Evolutionary conservation across 2,888 invertebrate species (phyloP).

Genomic region (Xanthostigma xanthostigma): DNA sequence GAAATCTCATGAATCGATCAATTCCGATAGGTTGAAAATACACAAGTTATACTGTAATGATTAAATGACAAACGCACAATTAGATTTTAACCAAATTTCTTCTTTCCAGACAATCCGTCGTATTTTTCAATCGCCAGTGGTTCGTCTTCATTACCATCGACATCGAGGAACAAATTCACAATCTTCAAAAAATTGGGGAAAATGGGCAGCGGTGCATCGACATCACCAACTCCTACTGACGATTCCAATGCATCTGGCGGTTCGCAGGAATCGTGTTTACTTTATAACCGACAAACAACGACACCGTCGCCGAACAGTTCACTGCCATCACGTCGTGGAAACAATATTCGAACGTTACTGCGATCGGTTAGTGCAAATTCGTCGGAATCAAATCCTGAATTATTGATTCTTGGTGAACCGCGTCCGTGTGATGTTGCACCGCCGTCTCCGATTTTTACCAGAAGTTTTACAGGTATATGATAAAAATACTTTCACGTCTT

Average conservation of each 20-base stretch:
- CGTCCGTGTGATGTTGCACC: conserved; percentile 55
- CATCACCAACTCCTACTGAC: conserved; percentile 16
- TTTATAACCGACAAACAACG: neutral
- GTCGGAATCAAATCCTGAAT: conserved; percentile 42
- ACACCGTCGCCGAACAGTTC: conserved; percentile 7
- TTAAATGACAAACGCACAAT: too few species aligned
- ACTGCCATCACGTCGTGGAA: conserved; percentile 9
- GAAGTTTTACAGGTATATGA: too few species aligned
- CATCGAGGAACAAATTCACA: conserved; percentile 4
- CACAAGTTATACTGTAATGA: too few species aligned
- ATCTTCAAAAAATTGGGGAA: conserved; percentile 10
- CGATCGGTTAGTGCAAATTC: conserved; percentile 50
- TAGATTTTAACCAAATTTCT: conserved; percentile 8
- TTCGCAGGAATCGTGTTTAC: conserved; percentile 6
- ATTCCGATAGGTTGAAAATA: too few species aligned
- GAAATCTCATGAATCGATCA: too few species aligned
- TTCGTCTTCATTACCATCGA: conserved; percentile 14
- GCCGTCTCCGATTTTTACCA: conserved; percentile 1
- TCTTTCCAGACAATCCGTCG: conserved; percentile 59
- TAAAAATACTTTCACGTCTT: too few species aligned
- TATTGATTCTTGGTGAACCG: conserved; percentile 53
- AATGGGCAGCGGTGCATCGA: conserved; percentile 14
- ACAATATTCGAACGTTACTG: conserved; percentile 36
- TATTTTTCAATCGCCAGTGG: conserved; percentile 53
- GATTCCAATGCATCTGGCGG: conserved; percentile 13